Base-by-base conservation (phyloP, 2,888 invertebrate species). In the Polydrusus tereticollis region DNA sequence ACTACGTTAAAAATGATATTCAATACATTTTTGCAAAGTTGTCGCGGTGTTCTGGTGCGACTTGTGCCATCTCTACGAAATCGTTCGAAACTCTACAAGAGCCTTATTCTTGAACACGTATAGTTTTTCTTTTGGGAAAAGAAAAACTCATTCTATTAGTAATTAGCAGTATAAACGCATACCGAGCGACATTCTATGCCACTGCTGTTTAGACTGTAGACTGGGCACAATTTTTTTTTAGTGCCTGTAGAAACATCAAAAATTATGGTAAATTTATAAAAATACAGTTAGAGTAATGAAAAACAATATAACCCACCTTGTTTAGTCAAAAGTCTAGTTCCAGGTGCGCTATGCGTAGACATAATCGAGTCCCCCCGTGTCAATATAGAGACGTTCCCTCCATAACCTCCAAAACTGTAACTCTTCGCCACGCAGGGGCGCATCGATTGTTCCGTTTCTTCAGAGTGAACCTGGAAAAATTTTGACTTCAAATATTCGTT, bases 341-440 rank as follows among this genome's bases (percentile, higher is more conserved):
- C 88, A 0, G 73, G 73, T 8, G 88, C 88, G 80, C 90, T 90
- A 79, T 90, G 90, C 33, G 89, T 90, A 18, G 91, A 91, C 75
- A 89, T 87, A 41, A 89, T 87, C 78, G 90, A 91, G 79, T 92
- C 92, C 7, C 90, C 90, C 33, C 91, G 88, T 16, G 85, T 85
- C 2, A 88, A 80, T 14, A 85, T 83, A 21, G 88, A 86, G 76
- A 88, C 85, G 77, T 87, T 86, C 63, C 83, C 89, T 12, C 91
- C 91, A 82, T 94, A 94, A 1, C 94, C 96, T 10, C 94, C 95
- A 82, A 96, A 97, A 85, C 95, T 96, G 86, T 94, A 95, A 60
- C 95, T 94, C 84, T 94, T 94, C 55, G 93, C 92, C 50, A 93
- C 91, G 14, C 90, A 89, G 80, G 84, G 89, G 80, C 87, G 84